These are phyloP conservation scores for Phalloptychus januarius DNA, from an alignment of 2,797 vertebrate species.

Conservation along the genomic window DNA sequence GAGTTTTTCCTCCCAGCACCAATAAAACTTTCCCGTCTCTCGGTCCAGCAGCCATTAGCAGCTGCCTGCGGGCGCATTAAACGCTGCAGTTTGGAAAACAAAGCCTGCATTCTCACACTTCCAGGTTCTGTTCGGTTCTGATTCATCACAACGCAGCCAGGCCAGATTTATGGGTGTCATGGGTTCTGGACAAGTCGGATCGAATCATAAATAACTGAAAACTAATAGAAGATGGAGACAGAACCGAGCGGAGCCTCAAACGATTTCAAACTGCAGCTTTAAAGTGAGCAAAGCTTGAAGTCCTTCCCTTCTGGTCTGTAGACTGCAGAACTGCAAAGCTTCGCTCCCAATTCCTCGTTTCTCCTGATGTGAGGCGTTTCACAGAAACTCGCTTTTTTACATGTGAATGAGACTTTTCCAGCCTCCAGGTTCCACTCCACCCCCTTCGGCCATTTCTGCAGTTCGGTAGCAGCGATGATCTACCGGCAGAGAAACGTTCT, in stretches of 20 bases:
- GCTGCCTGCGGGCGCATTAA: conserved; percentile 4
- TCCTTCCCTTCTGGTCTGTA: too few species aligned
- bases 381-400: too few species aligned
- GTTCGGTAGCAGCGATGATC: too few species aligned
- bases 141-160: not conserved
- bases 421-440: too few species aligned
- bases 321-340: too few species aligned
- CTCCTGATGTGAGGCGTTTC: too few species aligned
- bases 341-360: too few species aligned
- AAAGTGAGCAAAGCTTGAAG: too few species aligned
- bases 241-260: not conserved
- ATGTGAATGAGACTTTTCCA: too few species aligned
- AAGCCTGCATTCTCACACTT: not conserved
- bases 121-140: not conserved
- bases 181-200: not conserved
- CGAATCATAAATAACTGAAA: not conserved
- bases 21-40: conserved; percentile 16
- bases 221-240: not conserved
- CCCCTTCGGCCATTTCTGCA: too few species aligned
- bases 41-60: conserved; percentile 21
- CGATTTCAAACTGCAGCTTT: too few species aligned
- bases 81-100: not conserved
- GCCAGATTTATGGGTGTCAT: not conserved
- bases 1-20: conserved; percentile 11
- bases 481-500: too few species aligned